Evolutionary conservation across 37 sponge, comb jelly and placozoan species (phyloP).

Genomic region (Hormiphora californensis): DNA sequence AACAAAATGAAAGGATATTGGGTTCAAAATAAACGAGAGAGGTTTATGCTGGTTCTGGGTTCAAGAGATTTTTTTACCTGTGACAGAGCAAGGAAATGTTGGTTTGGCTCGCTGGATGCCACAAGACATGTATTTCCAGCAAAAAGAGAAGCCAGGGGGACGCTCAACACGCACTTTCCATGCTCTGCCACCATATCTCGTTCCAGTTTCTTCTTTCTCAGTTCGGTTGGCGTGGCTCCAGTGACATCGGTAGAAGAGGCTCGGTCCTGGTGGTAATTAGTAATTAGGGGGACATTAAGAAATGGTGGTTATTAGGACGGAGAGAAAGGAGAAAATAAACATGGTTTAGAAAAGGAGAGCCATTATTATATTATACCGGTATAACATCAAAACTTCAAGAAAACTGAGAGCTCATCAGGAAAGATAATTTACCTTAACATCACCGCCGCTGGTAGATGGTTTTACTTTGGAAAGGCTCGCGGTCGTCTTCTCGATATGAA

Average conservation of each 20-base stretch:
- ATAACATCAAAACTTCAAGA: too few relatives aligned
- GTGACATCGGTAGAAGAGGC: background rate
- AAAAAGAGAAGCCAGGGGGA: conserved; percentile 67
- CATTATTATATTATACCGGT: too few relatives aligned
- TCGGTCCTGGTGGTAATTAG: too few relatives aligned
- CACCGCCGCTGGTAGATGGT: background rate
- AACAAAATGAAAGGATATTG: background rate
- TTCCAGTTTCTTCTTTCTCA: background rate
- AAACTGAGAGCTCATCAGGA: too few relatives aligned
- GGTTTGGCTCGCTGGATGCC: conserved; percentile 10
- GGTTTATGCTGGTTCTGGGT: too few relatives aligned
- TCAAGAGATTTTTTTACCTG: too few relatives aligned
- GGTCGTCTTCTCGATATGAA: background rate
- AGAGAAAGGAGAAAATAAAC: too few relatives aligned
- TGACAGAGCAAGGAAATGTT: conserved; percentile 28
- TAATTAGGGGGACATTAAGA: too few relatives aligned
- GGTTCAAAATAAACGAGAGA: background rate
- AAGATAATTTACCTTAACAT: background rate
- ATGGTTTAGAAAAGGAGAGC: too few relatives aligned
- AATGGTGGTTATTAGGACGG: too few relatives aligned
- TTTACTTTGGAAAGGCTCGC: background rate
- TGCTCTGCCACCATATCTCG: conserved; percentile 6
- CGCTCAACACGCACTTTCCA: conserved; percentile 57
- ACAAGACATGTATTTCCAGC: conserved; percentile 37
- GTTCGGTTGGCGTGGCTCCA: background rate